Conservation (phyloP, 2,797 vertebrate species). For the Poeciliopsis gracilis region DNA sequence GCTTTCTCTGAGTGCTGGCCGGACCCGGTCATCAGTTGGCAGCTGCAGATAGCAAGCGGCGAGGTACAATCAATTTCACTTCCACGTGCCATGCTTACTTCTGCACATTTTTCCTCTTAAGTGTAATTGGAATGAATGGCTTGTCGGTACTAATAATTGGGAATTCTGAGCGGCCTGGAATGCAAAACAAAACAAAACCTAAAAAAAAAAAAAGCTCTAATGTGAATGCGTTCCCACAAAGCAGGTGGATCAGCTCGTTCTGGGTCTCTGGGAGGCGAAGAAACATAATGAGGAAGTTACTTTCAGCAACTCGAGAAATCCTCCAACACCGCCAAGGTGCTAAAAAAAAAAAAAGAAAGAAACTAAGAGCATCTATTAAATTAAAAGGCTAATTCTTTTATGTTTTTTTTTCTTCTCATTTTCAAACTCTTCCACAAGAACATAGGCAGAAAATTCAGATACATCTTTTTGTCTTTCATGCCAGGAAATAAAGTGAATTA, state of each 20-base stretch:
- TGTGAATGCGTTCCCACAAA: slow-evolving; percentile 57
- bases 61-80: slow-evolving; percentile 81
- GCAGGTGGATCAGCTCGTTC: slow-evolving; percentile 45
- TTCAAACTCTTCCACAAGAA: neutral
- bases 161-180: slow-evolving; percentile 52
- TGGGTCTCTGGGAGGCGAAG: slow-evolving; percentile 5
- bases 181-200: slow-evolving; percentile 47
- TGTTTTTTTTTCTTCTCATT: neutral
- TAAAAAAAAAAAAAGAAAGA: neutral
- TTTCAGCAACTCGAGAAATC: slow-evolving; percentile 7
- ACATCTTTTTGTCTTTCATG: neutral
- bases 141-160: slow-evolving; percentile 77
- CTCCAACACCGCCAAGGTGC: neutral
- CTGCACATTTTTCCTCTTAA: slow-evolving; percentile 52
- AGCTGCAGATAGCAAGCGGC: slow-evolving; percentile 59
- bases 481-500: slow-evolving; percentile 8
- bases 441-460: neutral
- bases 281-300: slow-evolving; percentile 32
- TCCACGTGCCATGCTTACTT: slow-evolving; percentile 67
- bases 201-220: slow-evolving; percentile 31
- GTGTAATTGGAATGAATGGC: slow-evolving; percentile 82
- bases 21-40: slow-evolving; percentile 56
- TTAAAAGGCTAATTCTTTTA: neutral
- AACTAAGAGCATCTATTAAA: neutral
- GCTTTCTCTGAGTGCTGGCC: slow-evolving; percentile 1